Conservation (phyloP, 2,888 invertebrate genomes). For the Cryptophagus acutangulus region DNA sequence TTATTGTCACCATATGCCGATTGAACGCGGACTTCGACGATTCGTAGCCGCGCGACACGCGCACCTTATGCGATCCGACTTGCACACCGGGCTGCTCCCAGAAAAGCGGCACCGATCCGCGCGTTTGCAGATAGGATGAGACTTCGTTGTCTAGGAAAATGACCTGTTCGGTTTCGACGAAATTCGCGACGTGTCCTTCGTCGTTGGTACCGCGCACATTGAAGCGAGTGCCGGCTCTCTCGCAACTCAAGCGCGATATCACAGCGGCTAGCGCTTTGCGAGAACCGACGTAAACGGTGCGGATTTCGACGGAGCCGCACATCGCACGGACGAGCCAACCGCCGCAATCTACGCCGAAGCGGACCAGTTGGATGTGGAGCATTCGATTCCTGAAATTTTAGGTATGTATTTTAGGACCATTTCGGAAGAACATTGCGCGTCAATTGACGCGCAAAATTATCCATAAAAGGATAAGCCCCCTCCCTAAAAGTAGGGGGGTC, state of each 20-base stretch:
- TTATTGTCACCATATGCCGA: constrained; percentile 79
- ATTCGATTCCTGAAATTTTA: constrained; percentile 90
- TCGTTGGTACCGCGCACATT: constrained; percentile 99
- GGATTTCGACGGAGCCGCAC: constrained; percentile 96
- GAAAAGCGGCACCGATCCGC: constrained; percentile 96
- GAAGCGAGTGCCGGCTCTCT: constrained; percentile 95
- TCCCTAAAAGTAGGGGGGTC: no score
- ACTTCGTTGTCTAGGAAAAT: constrained; percentile 87
- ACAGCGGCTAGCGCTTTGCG: constrained; percentile 92
- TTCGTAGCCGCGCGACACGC: constrained; percentile 92
- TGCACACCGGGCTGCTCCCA: constrained; percentile 99
- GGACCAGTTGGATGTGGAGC: constrained; percentile 86
- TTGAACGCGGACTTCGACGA: constrained; percentile 91
- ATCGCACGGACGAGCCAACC: constrained; percentile 92
- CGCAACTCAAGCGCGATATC: constrained; percentile 93
- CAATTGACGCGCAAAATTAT: no score
- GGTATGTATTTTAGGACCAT: no score
- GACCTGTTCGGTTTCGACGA: constrained; percentile 99
- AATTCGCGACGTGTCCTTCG: constrained; percentile 98
- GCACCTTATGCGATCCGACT: constrained; percentile 96
- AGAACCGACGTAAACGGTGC: constrained; percentile 97
- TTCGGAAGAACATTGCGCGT: no score
- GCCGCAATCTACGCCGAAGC: constrained; percentile 85
- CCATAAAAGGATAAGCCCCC: no score
- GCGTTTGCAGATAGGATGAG: constrained; percentile 83